Conservation (phyloP, 2,113 vertebrate species). For the Laticauda colubrina region DNA sequence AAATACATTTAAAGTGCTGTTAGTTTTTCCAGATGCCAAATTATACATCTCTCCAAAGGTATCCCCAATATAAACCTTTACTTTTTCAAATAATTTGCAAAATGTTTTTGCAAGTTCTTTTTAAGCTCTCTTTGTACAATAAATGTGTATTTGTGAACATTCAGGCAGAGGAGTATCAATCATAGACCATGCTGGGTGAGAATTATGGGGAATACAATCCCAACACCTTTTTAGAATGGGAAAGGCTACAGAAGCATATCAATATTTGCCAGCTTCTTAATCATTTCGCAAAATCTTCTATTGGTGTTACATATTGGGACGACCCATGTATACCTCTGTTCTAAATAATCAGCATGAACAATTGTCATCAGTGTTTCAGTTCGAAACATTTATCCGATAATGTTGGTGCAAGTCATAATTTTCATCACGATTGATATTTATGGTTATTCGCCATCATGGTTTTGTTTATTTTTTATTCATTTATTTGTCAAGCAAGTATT, state of each 20-base stretch:
- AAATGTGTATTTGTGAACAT: not conserved
- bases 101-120: not conserved
- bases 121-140: not conserved
- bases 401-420: not conserved
- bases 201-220: not conserved
- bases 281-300: not conserved
- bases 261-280: not conserved
- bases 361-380: not conserved
- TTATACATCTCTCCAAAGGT: not conserved
- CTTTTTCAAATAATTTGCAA: not conserved
- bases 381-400: not conserved
- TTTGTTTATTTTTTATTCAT: too few species aligned
- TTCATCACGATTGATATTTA: not conserved
- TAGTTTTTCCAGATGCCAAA: not conserved
- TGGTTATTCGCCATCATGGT: not conserved
- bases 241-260: not conserved
- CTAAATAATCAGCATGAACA: not conserved
- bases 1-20: not conserved
- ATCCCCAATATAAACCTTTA: not conserved
- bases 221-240: not conserved
- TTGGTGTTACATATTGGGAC: not conserved
- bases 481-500: too few species aligned
- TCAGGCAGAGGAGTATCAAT: not conserved
- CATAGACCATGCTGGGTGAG: not conserved
- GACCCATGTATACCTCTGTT: not conserved